These are phyloP conservation scores for Hemithea aestivaria DNA, from an alignment of 2,888 invertebrate species.

Conservation along the genomic window DNA sequence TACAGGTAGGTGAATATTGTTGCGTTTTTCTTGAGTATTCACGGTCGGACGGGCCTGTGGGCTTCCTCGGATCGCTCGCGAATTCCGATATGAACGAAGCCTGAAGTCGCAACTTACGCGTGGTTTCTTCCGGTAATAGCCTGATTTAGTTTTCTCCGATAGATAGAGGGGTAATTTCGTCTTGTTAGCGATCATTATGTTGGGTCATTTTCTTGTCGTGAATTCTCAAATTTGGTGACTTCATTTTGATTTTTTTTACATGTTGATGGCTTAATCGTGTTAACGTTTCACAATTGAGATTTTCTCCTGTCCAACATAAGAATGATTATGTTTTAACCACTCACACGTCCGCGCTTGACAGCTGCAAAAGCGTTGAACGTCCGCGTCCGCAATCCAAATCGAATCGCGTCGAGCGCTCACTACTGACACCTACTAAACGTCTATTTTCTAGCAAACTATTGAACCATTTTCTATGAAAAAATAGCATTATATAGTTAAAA, in stretches of 20 bases:
- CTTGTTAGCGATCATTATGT: constrained; percentile 49
- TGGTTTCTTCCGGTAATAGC: constrained; percentile 63
- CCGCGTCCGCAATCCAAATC: too few species aligned
- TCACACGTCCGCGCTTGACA: too few species aligned
- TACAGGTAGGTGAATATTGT: constrained; percentile 67
- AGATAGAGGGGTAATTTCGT: constrained; percentile 51
- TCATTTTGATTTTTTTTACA: constrained; percentile 24
- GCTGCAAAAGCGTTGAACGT: too few species aligned
- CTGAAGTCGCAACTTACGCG: constrained; percentile 48
- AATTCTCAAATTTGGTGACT: constrained; percentile 27
- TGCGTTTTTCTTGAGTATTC: constrained; percentile 69
- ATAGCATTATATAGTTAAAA: too few species aligned
- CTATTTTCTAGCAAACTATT: too few species aligned
- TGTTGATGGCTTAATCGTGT: too few species aligned
- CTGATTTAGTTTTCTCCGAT: constrained; percentile 44
- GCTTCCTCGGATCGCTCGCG: constrained; percentile 49
- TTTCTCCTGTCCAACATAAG: too few species aligned
- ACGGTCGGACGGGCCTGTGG: constrained; percentile 60
- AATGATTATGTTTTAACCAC: too few species aligned
- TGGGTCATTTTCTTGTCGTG: constrained; percentile 44
- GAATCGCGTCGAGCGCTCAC: too few species aligned
- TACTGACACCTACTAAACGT: too few species aligned
- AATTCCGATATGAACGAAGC: constrained; percentile 62
- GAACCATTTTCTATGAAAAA: too few species aligned
- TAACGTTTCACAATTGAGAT: too few species aligned